Percentiles rank a stretch among this genome's conserved stretches.
phyloP scores from a whole-genome alignment of 2,888 invertebrate species.

The Adineta ricciae region DNA sequence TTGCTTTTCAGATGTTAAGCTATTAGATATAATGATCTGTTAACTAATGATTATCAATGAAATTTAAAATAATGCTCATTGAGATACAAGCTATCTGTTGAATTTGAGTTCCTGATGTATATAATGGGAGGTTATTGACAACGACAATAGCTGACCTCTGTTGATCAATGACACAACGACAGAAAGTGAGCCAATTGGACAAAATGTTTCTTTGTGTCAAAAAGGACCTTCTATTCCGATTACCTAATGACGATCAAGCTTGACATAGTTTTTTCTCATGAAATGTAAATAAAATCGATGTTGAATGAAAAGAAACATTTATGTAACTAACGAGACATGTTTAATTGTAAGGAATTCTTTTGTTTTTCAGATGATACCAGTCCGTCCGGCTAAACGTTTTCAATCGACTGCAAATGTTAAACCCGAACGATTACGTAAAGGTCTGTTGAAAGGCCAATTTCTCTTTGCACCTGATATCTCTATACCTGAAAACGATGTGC shows the following conservation, averaged over 20 bases:
- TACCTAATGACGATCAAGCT: neutral
- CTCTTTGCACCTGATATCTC: conserved; percentile 2
- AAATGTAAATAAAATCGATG: neutral
- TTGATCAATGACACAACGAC: neutral
- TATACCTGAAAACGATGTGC: neutral
- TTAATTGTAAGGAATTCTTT: neutral
- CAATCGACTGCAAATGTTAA: neutral
- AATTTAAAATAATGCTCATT: no score
- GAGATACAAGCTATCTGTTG: no score
- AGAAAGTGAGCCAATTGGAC: neutral
- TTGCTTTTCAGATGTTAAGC: no score
- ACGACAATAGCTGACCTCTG: neutral
- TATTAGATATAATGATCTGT: no score
- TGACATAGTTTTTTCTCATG: no score
- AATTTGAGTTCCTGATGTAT: no score
- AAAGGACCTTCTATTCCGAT: neutral
- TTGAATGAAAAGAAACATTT: neutral
- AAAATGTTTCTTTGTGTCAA: neutral
- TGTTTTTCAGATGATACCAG: neutral
- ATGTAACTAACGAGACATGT: neutral
- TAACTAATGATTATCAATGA: no score
- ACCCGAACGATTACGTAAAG: neutral
- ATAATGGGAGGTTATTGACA: neutral
- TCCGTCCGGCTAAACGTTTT: neutral
- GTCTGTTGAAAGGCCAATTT: conserved; percentile 4